Percentiles rank a stretch among this genome's conserved stretches.
Conservation (phyloP, 2,797 vertebrate species). For the Clarias platycephalus region DNA sequence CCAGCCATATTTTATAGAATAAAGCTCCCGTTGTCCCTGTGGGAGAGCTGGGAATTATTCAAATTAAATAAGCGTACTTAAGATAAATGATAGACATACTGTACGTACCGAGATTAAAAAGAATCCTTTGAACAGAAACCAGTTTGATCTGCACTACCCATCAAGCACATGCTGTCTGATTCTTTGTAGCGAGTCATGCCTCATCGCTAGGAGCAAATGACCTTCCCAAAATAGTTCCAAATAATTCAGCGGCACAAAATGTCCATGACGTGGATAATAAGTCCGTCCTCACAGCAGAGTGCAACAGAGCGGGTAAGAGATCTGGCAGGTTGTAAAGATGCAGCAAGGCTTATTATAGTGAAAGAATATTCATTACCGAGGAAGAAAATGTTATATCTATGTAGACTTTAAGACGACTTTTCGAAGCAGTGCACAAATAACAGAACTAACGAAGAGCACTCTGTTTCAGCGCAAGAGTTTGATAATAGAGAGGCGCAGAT, state of each 20-base stretch:
- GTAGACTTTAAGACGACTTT: no score
- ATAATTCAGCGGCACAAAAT: background rate
- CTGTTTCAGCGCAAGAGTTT: background rate
- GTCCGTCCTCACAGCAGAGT: background rate
- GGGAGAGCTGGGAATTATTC: background rate
- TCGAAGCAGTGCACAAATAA: background rate
- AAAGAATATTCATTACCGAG: background rate
- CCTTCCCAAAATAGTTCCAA: background rate
- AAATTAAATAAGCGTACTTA: background rate
- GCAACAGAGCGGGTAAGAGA: constrained; percentile 1
- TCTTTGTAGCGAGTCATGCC: background rate
- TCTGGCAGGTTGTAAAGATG: background rate
- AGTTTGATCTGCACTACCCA: background rate
- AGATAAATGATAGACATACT: background rate
- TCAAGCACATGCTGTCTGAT: background rate
- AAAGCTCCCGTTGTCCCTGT: background rate
- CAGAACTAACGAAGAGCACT: background rate
- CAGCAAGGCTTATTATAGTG: background rate
- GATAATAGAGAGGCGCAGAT: constrained; percentile 46
- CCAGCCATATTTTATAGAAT: background rate
- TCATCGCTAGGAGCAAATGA: background rate
- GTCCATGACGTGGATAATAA: background rate
- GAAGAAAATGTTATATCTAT: background rate
- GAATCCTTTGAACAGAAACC: background rate
- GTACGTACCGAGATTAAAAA: background rate